These are phyloP conservation scores for Oedothorax gibbosus DNA, from an alignment of 1,140 invertebrate genomes.

Conservation along the genomic window DNA sequence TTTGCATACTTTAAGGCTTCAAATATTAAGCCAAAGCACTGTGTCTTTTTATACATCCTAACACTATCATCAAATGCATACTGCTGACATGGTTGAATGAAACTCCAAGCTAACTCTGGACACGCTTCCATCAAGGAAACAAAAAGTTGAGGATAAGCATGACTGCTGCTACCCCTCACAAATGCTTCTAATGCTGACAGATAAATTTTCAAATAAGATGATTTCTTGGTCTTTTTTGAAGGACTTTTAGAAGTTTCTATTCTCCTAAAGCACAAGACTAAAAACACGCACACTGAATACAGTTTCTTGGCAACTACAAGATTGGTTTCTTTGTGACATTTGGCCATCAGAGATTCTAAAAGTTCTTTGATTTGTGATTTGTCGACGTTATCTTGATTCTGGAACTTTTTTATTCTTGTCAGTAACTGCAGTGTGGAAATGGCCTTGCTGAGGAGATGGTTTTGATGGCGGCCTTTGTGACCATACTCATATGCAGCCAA, in stretches of 20 bases:
- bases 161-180: conserved; percentile 21
- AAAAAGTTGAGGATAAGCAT: conserved; percentile 42
- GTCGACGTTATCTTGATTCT: conserved; percentile 17
- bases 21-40: conserved; percentile 37
- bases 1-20: conserved; percentile 43
- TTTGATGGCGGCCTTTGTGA: conserved; percentile 18
- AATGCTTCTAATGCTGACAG: conserved; percentile 31
- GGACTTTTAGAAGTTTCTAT: conserved; percentile 16
- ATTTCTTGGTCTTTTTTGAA: conserved; percentile 5
- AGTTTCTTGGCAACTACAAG: conserved; percentile 8
- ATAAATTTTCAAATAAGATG: conserved; percentile 28
- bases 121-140: conserved; percentile 24
- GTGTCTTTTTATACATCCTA: conserved; percentile 29
- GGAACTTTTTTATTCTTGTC: conserved; percentile 40
- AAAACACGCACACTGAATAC: conserved; percentile 39
- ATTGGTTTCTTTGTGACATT: conserved; percentile 31
- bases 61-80: conserved; percentile 28
- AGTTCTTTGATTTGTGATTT: conserved; percentile 19
- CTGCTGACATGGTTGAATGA: conserved; percentile 13
- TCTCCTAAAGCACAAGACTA: conserved; percentile 27
- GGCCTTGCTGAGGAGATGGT: conserved; percentile 22
- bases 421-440: conserved; percentile 21
- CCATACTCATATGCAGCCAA: conserved; percentile 44
- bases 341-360: conserved; percentile 19
- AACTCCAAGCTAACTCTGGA: conserved; percentile 24